Conservation (phyloP, 2,888 invertebrate species). For the Latrodectus hesperus region DNA sequence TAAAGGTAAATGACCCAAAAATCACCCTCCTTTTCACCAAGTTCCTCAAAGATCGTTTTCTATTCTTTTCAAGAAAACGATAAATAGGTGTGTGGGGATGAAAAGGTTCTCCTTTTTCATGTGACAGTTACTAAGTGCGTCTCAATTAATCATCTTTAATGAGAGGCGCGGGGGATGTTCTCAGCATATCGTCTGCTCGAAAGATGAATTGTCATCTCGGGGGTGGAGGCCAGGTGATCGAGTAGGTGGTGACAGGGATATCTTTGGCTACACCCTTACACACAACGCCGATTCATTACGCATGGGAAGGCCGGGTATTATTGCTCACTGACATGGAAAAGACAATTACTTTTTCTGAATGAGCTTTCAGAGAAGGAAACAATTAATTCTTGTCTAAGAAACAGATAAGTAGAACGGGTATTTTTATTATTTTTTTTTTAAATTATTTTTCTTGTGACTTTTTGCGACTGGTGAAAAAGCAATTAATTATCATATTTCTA, state of each 20-base stretch:
- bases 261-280: neutral
- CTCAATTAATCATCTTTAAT: neutral
- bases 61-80: neutral
- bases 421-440: no score
- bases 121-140: neutral
- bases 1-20: no score
- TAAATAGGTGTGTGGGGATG: neutral
- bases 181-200: neutral
- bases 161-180: neutral
- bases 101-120: neutral
- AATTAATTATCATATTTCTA: no score
- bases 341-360: neutral
- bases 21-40: no score
- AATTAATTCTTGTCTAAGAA: no score
- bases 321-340: conserved; percentile 1
- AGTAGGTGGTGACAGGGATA: conserved; percentile 5
- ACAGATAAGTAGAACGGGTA: no score
- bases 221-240: neutral
- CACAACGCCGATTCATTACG: conserved; percentile 3
- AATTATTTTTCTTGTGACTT: no score
- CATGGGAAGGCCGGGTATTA: neutral
- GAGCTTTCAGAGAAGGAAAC: no score
- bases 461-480: no score
- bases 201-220: conserved; percentile 5
- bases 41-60: no score